These are phyloP conservation scores for Dipodomys stephensi DNA, from an alignment of 2,113 vertebrate genomes.

Conservation along the genomic window DNA sequence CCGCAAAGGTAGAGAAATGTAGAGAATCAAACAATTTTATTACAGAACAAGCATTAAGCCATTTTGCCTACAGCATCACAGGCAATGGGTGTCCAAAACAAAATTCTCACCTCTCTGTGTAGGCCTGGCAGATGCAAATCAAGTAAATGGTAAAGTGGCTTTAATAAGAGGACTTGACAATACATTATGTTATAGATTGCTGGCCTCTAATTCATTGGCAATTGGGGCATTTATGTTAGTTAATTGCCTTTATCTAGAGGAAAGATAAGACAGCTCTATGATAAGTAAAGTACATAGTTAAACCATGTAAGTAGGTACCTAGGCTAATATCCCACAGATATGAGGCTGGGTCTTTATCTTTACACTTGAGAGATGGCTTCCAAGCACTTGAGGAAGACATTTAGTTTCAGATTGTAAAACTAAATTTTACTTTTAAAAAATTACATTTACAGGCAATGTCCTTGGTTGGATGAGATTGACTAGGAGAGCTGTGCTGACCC, in stretches of 20 bases:
- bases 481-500: too few relatives aligned
- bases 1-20: not conserved
- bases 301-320: not conserved
- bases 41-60: not conserved
- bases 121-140: not conserved
- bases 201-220: not conserved
- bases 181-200: not conserved
- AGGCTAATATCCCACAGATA: not conserved
- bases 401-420: not conserved
- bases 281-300: not conserved
- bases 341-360: not conserved
- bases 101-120: not conserved
- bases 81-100: not conserved
- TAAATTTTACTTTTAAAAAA: not conserved
- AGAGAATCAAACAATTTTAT: not conserved
- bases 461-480: too few relatives aligned
- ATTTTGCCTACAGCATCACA: not conserved
- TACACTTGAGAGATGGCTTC: not conserved
- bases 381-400: not conserved
- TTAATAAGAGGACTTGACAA: not conserved
- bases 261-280: not conserved
- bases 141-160: not conserved
- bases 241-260: slow-evolving; percentile 3
- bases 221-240: not conserved
- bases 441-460: not conserved